A percentile compares a stretch with the other conserved stretches of the same genome.
phyloP scores from a whole-genome alignment of 2,113 vertebrate species.

The Tragelaphus strepsiceros region DNA sequence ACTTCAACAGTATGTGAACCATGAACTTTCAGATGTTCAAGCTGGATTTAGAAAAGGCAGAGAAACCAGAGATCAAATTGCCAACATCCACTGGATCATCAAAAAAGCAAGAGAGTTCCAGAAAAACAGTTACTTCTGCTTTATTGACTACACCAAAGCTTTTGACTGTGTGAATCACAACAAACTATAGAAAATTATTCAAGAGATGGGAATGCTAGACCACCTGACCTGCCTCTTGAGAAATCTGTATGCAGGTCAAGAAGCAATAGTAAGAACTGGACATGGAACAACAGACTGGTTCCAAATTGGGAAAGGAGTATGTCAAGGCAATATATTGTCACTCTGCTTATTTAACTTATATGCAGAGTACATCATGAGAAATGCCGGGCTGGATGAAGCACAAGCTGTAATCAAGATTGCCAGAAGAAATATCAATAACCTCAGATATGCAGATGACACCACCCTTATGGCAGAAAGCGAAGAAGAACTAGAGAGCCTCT shows the following conservation, averaged over 20 bases:
- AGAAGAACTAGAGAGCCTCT: neutral
- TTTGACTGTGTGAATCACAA: neutral
- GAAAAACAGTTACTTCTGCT: neutral
- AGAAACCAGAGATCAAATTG: neutral
- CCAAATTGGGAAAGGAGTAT: neutral
- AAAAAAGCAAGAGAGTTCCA: neutral
- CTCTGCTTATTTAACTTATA: neutral
- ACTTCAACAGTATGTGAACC: neutral
- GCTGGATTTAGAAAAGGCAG: neutral
- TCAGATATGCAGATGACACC: neutral
- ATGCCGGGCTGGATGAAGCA: neutral
- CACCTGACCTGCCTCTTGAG: neutral
- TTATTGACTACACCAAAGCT: neutral
- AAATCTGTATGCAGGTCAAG: neutral
- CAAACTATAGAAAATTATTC: neutral
- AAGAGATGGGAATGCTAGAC: neutral
- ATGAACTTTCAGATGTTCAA: neutral
- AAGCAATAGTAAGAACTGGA: neutral
- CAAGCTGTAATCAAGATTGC: neutral
- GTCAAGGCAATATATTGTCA: neutral
- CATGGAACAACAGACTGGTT: neutral
- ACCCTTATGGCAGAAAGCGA: neutral
- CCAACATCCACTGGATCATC: neutral
- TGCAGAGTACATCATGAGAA: neutral
- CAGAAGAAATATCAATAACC: accelerated